A percentile compares a stretch with the other conserved stretches of the same genome.
phyloP scores from a whole-genome alignment of 2,797 vertebrate species.

The Remorina albescens region DNA sequence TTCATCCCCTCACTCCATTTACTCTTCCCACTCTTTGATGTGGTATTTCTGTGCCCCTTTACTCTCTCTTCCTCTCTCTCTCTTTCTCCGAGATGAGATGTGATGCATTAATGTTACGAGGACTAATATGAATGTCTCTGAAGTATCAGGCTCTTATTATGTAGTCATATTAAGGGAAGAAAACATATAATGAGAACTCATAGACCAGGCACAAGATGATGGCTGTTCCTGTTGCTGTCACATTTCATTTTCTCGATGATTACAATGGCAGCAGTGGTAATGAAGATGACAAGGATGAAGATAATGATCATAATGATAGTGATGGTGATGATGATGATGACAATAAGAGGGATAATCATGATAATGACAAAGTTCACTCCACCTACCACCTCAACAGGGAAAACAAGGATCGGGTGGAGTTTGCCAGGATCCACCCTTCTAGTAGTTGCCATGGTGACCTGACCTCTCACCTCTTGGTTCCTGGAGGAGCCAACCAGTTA shows the following conservation, averaged over 20 bases:
- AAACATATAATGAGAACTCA: slow-evolving; percentile 81
- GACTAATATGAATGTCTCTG: slow-evolving; percentile 79
- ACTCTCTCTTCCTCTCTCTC: slow-evolving; percentile 54
- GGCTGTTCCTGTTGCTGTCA: slow-evolving; percentile 66
- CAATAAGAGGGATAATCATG: slow-evolving; percentile 75
- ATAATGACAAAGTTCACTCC: slow-evolving; percentile 74
- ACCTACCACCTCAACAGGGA: slow-evolving; percentile 82
- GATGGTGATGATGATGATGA: slow-evolving; percentile 60
- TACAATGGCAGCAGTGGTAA: slow-evolving; percentile 76
- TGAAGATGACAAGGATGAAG: slow-evolving; percentile 77
- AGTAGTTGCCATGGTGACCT: slow-evolving; percentile 94
- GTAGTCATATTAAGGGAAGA: slow-evolving; percentile 80
- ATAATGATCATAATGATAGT: slow-evolving; percentile 77
- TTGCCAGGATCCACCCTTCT: slow-evolving; percentile 92
- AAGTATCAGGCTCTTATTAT: slow-evolving; percentile 83
- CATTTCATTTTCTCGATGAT: slow-evolving; percentile 76
- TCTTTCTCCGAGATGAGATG: slow-evolving; percentile 71
- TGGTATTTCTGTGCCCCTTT: slow-evolving; percentile 69
- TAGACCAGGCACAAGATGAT: slow-evolving; percentile 69
- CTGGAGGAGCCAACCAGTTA: slow-evolving; percentile 88
- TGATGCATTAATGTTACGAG: slow-evolving; percentile 79
- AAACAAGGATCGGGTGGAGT: slow-evolving; percentile 96
- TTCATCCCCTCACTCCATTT: slow-evolving; percentile 73
- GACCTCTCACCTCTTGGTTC: slow-evolving; percentile 92
- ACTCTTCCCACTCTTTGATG: slow-evolving; percentile 80